Conservation (phyloP, 2,888 invertebrate species). For the Patella pellucida region DNA sequence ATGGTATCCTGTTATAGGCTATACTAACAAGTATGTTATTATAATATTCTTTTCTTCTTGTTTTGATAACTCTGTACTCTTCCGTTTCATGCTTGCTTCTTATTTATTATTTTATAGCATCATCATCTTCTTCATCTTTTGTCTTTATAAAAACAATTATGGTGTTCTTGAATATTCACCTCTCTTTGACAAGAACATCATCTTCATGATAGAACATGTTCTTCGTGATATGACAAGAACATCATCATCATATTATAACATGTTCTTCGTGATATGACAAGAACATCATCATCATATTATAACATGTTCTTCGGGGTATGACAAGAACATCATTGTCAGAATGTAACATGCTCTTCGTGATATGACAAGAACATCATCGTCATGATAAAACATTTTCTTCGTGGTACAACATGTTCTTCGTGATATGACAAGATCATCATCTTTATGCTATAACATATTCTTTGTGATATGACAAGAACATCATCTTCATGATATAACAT, state of each 20-base stretch:
- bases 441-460: background rate
- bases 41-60: too few species aligned
- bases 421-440: conserved; percentile 5
- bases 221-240: background rate
- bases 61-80: too few species aligned
- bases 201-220: background rate
- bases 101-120: too few species aligned
- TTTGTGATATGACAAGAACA: background rate
- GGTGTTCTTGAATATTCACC: too few species aligned
- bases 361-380: too few species aligned
- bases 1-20: conserved; percentile 93
- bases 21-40: conserved; percentile 76
- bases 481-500: conserved; percentile 3
- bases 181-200: too few species aligned
- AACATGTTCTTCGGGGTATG: background rate
- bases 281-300: too few species aligned
- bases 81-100: too few species aligned
- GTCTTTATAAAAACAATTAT: too few species aligned
- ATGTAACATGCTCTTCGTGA: background rate
- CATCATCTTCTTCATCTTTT: too few species aligned
- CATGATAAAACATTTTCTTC: background rate
- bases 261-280: background rate
- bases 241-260: too few species aligned
- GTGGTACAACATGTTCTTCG: background rate
- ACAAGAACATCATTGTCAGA: background rate